Conservation (phyloP, 2,797 vertebrate species). For the Pristis pectinata region DNA sequence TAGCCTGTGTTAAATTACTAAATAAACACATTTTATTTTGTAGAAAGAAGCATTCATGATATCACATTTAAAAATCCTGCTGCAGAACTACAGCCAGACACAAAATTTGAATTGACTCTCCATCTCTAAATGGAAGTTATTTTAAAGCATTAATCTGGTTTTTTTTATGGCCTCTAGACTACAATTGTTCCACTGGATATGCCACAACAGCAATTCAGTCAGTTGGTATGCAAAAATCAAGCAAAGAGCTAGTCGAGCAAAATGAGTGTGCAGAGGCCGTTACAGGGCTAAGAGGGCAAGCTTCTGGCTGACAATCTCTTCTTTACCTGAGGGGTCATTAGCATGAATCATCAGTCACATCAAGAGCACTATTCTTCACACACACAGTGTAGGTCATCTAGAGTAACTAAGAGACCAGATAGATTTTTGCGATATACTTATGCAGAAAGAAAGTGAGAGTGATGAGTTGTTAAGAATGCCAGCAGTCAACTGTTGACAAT, state of each 20-base stretch:
- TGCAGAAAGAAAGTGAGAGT: background rate
- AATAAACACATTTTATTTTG: background rate
- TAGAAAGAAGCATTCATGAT: background rate
- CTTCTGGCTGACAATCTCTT: background rate
- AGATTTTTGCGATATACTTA: background rate
- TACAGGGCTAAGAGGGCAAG: background rate
- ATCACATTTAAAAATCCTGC: background rate
- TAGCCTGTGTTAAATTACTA: background rate
- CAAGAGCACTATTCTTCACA: background rate
- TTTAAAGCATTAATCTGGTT: constrained; percentile 24
- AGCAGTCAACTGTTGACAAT: constrained; percentile 3
- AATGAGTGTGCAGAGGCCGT: constrained; percentile 13
- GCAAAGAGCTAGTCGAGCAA: background rate
- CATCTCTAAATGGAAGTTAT: background rate
- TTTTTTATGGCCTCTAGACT: background rate
- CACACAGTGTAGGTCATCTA: background rate
- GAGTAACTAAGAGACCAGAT: constrained; percentile 1
- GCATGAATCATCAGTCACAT: constrained; percentile 18
- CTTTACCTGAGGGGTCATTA: constrained; percentile 19
- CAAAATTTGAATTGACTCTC: background rate
- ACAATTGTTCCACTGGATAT: constrained; percentile 1
- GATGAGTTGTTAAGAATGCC: background rate
- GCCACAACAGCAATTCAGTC: background rate
- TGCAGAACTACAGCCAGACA: background rate
- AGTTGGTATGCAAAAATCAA: background rate